These are phyloP conservation scores for Thalassophryne amazonica DNA, from an alignment of 2,797 vertebrate genomes.

Conservation along the genomic window DNA sequence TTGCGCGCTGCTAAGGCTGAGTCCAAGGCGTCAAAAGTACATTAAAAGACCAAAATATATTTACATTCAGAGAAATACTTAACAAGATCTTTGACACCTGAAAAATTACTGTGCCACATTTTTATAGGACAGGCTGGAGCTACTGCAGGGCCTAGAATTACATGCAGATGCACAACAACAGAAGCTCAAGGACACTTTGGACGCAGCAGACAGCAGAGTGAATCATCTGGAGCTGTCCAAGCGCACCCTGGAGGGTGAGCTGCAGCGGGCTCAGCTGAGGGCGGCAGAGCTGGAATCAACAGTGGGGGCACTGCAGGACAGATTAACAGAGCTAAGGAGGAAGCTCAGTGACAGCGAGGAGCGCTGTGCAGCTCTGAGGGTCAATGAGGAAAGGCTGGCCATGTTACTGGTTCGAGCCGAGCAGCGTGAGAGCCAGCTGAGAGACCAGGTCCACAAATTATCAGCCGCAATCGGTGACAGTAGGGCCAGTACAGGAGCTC, in stretches of 20 bases:
- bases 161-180: constrained; percentile 62
- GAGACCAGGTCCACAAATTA: constrained; percentile 73
- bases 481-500: constrained; percentile 46
- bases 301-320: constrained; percentile 64
- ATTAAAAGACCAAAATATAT: background rate
- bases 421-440: constrained; percentile 74
- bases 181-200: constrained; percentile 74
- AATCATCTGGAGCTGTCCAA: constrained; percentile 71
- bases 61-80: background rate
- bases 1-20: constrained; percentile 64
- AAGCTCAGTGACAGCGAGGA: constrained; percentile 77
- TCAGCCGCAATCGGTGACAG: constrained; percentile 63
- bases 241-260: constrained; percentile 75
- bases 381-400: constrained; percentile 64
- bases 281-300: constrained; percentile 72
- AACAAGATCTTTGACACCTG: background rate
- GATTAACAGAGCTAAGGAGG: constrained; percentile 60
- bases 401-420: constrained; percentile 69
- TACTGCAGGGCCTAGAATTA: constrained; percentile 55
- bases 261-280: constrained; percentile 71
- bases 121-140: constrained; percentile 71
- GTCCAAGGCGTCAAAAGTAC: constrained; percentile 73
- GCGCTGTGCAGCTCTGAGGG: constrained; percentile 46
- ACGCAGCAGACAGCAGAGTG: constrained; percentile 65
- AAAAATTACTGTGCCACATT: background rate